Base-by-base conservation (phyloP, 1,140 invertebrate species). In the Dreissena polymorpha region DNA sequence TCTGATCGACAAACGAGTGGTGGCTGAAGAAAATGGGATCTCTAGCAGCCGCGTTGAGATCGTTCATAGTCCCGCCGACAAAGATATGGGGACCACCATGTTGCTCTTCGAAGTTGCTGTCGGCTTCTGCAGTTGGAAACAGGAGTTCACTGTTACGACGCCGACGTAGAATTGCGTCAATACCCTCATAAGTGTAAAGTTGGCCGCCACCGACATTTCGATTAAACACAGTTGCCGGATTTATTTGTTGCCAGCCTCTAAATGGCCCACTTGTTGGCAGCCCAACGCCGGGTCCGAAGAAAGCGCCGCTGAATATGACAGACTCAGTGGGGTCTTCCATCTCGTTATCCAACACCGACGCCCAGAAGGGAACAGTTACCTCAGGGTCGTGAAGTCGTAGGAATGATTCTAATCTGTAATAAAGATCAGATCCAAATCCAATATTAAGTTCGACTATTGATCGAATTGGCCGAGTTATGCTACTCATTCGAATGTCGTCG, bases 21-120 rank as follows among this genome's bases (percentile, higher is more conserved):
- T 93, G 92, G 74, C 92, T 82, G 86, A 92, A 93, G 86, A 93
- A 93, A 21, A 92, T 85, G 0, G 91, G 90, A 85, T 94, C 93
- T 72, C 89, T 91, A 25, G 92, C 75, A 13, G 91, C 86, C 5
- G 87, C 90, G 16, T 88, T 77, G 12, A 91, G 50, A 39, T 83
- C 74, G 10, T 64, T 83, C 87, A 92, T 91, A 21, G 72, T 63
- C 0, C 91, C 91, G 6, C 91, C 91, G 21, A 89, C 67, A 55
- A 81, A 90, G 14, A 82, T 71, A 73, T 91, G 91, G 21, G 85
- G 73, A 10, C 49, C 82, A 10, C 86, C 90, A 78, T 91, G 89
- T 64, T 88, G 81, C 21, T 76, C 57, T 76, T 91, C 91, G n/a
- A 92, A 72, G 55, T 86, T 80, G 71, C 83, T 86, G 0, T 85